Conservation (phyloP, 2,888 invertebrate species). For the Apotomis betuletana region DNA sequence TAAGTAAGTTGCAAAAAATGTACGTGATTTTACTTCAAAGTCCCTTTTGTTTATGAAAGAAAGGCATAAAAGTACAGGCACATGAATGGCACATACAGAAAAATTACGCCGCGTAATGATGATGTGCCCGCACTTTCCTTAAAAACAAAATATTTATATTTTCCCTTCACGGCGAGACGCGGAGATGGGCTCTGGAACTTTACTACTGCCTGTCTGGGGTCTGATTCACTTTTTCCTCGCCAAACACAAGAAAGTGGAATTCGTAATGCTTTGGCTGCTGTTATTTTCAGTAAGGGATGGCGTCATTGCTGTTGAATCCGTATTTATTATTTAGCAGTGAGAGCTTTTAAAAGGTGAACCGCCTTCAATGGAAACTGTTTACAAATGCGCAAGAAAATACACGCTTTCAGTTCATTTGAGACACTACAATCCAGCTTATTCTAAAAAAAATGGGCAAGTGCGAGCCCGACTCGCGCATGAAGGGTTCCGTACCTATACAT, state of each 20-base stretch:
- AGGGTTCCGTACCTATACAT: too few relatives aligned
- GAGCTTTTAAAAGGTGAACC: conserved; percentile 35
- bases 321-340: conserved; percentile 35
- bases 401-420: conserved; percentile 4
- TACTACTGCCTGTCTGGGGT: conserved; percentile 55
- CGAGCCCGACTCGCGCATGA: too few relatives aligned
- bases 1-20: conserved; percentile 84
- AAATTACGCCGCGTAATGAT: conserved; percentile 83
- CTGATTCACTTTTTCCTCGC: conserved; percentile 40
- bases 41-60: conserved; percentile 83
- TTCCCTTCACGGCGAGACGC: conserved; percentile 71
- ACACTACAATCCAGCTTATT: neutral
- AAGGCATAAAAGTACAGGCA: conserved; percentile 81
- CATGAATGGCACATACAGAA: conserved; percentile 81
- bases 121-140: conserved; percentile 79
- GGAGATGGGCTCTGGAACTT: conserved; percentile 75
- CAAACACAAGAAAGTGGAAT: conserved; percentile 40
- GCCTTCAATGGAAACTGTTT: conserved; percentile 21
- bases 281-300: conserved; percentile 39
- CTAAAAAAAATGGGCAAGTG: too few relatives aligned
- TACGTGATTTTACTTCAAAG: conserved; percentile 84
- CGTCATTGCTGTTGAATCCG: conserved; percentile 41
- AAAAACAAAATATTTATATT: conserved; percentile 75
- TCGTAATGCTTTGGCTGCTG: conserved; percentile 36
- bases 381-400: conserved; percentile 17